Percentiles rank a stretch among this genome's conserved stretches.
Conservation (phyloP, 2,888 invertebrate genomes). For the Nebria salina region DNA sequence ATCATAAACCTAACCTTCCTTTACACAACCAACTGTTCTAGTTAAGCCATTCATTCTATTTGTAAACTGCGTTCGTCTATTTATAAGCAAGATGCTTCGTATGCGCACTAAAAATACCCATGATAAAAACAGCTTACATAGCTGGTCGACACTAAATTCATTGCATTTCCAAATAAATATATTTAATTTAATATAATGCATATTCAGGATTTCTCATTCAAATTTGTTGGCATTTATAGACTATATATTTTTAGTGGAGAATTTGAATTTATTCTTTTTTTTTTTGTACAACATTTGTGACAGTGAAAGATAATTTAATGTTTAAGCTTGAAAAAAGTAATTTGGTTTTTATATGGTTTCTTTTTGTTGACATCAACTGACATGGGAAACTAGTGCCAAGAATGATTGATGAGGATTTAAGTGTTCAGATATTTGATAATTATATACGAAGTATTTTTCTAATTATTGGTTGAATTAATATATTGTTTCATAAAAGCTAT, state of each 20-base stretch:
- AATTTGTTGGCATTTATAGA: not conserved
- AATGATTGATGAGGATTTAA: conserved; percentile 40
- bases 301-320: not conserved
- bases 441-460: conserved; percentile 9
- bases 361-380: conserved; percentile 34
- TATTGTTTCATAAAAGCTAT: not conserved
- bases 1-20: conserved; percentile 1
- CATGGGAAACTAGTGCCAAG: conserved; percentile 28
- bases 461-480: not conserved
- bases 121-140: not conserved
- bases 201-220: not conserved
- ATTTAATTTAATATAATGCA: not conserved
- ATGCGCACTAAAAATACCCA: not conserved
- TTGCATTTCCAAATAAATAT: not conserved
- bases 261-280: not conserved
- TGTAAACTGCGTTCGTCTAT: not conserved
- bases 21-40: not conserved
- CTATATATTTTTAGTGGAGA: not conserved
- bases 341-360: conserved; percentile 32
- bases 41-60: not conserved
- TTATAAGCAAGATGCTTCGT: not conserved
- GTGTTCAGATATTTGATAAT: conserved; percentile 37
- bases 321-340: conserved; percentile 32
- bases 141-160: not conserved
- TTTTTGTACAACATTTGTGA: not conserved